Percentiles rank a stretch among this genome's conserved stretches.
phyloP scores from a whole-genome alignment of 2,797 vertebrate genomes.

The Thunnus albacares region DNA sequence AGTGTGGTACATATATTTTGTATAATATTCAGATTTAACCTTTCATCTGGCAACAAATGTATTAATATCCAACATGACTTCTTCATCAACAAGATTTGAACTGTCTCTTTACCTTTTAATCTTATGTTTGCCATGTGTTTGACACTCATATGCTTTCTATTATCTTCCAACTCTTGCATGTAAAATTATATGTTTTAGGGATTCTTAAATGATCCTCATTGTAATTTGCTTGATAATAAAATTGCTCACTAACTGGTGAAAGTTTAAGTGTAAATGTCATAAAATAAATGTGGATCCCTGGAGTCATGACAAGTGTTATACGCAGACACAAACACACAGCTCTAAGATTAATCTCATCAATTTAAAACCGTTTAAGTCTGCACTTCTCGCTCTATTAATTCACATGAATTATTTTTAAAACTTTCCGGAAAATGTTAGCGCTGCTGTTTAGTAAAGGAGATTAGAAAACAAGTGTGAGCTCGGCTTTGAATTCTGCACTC shows the following conservation, averaged over 20 bases:
- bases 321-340: background rate
- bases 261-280: background rate
- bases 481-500: background rate
- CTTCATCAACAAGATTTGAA: too few species aligned
- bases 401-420: background rate
- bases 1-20: too few species aligned
- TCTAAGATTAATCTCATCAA: background rate
- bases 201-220: background rate
- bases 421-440: background rate
- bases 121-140: background rate
- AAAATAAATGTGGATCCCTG: background rate
- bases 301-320: slow-evolving; percentile 5
- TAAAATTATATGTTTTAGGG: background rate
- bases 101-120: too few species aligned
- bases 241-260: background rate
- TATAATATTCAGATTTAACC: too few species aligned
- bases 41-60: too few species aligned
- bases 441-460: slow-evolving; percentile 7
- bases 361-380: background rate
- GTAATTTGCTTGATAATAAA: background rate
- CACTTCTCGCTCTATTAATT: background rate
- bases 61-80: too few species aligned
- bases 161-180: background rate
- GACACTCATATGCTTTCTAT: background rate
- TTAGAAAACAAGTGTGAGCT: slow-evolving; percentile 11